Evolutionary conservation across 2,888 invertebrate species (phyloP), one percentile per base, ranked within the genome.

Genomic region (Leptothorax acervorum): DNA sequence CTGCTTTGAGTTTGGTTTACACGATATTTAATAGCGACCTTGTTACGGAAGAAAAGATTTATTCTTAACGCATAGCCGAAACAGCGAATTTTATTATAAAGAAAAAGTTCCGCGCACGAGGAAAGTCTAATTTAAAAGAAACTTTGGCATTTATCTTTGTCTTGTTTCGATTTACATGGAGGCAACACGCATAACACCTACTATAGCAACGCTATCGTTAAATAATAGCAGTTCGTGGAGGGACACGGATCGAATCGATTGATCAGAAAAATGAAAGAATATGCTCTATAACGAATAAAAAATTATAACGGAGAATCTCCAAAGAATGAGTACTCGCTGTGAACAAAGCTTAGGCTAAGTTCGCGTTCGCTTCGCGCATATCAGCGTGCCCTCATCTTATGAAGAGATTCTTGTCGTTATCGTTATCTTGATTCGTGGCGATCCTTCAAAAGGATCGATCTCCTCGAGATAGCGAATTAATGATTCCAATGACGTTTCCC

Each of bases 311-410:
- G 92, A 92, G 92, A 92, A 92, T 90, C 42, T 42, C 89, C 90
- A 89, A 92, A 90, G 93, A 93, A 93, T 92, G 94, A 93, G 93
- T 92, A 93, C 92, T 94, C 93, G 93, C 92, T 90, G 35, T 35
- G 90, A 91, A 93, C 92, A 92, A 93, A 93, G 94, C 93, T 93
- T 94, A 94, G 93, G 92, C 92, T 94, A 94, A 94, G 94, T 94
- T 93, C 90, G 91, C 91, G 91, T 93, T 93, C 93, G 94, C 92
- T 93, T 94, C 93, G 94, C 92, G 92, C 92, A 93, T 93, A 92
- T 91, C 92, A 91, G 90, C 63, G 53, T 57, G 48, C 31, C 5
- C 31, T 63, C 57, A n/a, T 57, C 48, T 55, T 35, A 6, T n/a
- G 23, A 35, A 15, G 48, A 62, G 57, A 63, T 35, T 23, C 15